These are phyloP conservation scores for Crenichthys baileyi DNA, from an alignment of 2,797 vertebrate species.

Conservation along the genomic window DNA sequence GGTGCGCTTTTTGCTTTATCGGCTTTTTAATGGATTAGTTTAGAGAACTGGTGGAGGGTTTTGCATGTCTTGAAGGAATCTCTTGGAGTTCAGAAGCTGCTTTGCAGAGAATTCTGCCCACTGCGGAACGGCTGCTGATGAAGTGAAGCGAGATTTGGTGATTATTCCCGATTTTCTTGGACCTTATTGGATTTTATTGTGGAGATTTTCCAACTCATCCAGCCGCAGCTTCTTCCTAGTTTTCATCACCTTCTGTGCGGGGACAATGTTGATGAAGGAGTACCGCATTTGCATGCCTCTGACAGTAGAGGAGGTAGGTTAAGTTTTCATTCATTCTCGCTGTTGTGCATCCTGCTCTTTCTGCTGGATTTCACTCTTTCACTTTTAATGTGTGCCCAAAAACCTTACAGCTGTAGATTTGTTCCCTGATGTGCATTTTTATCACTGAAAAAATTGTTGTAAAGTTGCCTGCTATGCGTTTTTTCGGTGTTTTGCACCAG, in stretches of 20 bases:
- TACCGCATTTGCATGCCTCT: conserved; percentile 98
- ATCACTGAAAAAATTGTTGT: background rate
- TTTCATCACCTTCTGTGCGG: conserved; percentile 9
- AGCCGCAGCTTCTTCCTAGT: background rate
- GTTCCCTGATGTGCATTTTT: background rate
- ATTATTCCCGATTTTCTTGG: background rate
- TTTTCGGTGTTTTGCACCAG: conserved; percentile 29
- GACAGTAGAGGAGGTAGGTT: conserved; percentile 95
- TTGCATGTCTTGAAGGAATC: background rate
- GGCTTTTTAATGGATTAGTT: background rate
- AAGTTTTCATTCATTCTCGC: conserved; percentile 32
- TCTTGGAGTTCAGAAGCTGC: background rate
- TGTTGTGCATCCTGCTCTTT: background rate
- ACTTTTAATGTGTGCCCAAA: background rate
- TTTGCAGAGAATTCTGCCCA: conserved; percentile 19
- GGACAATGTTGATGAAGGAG: conserved; percentile 96
- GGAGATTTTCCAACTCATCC: conserved; percentile 16
- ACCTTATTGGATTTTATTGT: background rate
- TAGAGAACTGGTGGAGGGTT: background rate
- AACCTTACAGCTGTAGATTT: background rate
- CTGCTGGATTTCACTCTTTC: background rate
- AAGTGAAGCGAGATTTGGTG: conserved; percentile 36
- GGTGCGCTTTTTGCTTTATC: background rate
- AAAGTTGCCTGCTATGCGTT: conserved; percentile 41
- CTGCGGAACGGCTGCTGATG: conserved; percentile 22